Evolutionary conservation across 2,888 invertebrate species (phyloP), one percentile per base, ranked within the genome.

Genomic region (Dasypolia templi): DNA sequence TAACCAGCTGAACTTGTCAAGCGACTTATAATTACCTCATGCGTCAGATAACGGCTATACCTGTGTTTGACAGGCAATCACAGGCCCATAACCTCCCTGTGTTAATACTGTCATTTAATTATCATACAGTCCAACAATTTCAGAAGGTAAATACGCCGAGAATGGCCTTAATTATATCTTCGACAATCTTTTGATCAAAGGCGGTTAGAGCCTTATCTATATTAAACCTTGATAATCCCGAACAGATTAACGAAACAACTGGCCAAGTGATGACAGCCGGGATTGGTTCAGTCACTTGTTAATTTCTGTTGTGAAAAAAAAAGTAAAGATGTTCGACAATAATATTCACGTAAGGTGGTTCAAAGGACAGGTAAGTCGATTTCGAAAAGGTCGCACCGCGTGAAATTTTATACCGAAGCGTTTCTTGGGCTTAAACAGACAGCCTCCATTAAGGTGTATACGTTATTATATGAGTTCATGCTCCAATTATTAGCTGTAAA

Each of bases 21-120:
- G 68, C 78, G 83, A 79, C 77, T 90, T 89, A 88, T 91, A 90
- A 91, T 91, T 90, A 91, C 86, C 81, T 89, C 86, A 86, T 86
- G 86, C 82, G 85, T 84, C 84, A 86, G 85, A 86, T 89, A 91
- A 91, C 89, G 86, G 79, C 85, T 82, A 84, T 87, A 89, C 88
- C 90, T 92, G 93, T 81, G 79, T 83, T 81, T 91, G 93, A 93
- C 93, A 92, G 90, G 89, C 86, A 90, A 92, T 92, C 90, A 88
- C 75, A 75, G 73, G 75, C 84, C 80, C 68, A 56, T 61, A 42
- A 83, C 75, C 77, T 64, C 81, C 80, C 78, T 73, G 83, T 86
- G 82, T 86, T 85, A 82, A 86, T 82, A 86, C 81, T 86, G 85
- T 84, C 87, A 83, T 84, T 87, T 74, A 83, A 87, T 89, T 87